phyloP scores from a whole-genome alignment of 2,113 vertebrate species.

The Procavia capensis region DNA sequence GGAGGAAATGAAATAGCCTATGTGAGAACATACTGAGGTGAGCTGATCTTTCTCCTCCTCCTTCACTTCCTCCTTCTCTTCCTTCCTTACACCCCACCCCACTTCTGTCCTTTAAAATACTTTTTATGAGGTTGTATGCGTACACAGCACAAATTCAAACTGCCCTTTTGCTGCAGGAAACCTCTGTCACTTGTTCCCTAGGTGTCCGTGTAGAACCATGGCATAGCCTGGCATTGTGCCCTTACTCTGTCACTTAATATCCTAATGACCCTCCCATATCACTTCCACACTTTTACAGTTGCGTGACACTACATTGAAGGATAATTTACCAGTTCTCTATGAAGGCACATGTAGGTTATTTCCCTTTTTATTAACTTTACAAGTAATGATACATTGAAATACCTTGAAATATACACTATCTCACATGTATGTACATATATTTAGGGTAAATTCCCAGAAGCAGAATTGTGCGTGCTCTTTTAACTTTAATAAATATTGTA shows the following conservation, averaged over 20 bases:
- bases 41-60: neutral
- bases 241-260: neutral
- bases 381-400: neutral
- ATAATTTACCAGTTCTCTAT: neutral
- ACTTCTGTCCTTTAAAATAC: neutral
- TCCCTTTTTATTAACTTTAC: neutral
- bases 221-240: neutral
- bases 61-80: neutral
- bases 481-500: neutral
- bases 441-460: neutral
- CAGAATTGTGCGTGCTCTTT: neutral
- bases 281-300: neutral
- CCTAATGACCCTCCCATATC: neutral
- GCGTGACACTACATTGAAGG: neutral
- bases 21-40: neutral
- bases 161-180: neutral
- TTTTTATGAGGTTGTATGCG: neutral
- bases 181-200: neutral
- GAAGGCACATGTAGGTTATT: neutral
- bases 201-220: too few relatives aligned
- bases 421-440: neutral
- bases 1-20: neutral
- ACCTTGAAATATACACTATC: slow-evolving; percentile 6
- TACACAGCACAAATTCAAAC: neutral
- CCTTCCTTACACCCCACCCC: neutral